phyloP scores from a whole-genome alignment of 2,797 vertebrate genomes.

The Luscinia luscinia region DNA sequence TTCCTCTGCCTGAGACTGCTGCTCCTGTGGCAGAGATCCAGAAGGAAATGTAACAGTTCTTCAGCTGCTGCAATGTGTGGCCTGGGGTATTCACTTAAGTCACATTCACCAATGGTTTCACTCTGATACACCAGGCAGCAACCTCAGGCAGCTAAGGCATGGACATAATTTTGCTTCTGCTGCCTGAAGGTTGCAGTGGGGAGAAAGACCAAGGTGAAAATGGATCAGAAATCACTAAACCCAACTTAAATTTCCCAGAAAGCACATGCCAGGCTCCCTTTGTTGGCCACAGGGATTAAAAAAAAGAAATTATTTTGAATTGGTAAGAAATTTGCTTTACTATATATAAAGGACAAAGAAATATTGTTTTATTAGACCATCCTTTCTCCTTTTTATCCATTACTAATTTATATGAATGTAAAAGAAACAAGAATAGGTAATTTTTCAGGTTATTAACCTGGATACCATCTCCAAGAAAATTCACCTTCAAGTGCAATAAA shows the following conservation, averaged over 20 bases:
- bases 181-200: not conserved
- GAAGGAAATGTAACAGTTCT: not conserved
- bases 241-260: not conserved
- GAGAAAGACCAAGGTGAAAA: not conserved
- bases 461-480: constrained; percentile 20
- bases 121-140: not conserved
- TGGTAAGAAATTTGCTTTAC: not conserved
- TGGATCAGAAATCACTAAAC: not conserved
- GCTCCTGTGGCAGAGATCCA: not conserved
- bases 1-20: not conserved
- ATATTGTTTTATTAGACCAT: not conserved
- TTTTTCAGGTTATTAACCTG: constrained; percentile 47
- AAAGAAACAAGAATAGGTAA: not conserved
- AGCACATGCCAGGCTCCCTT: not conserved
- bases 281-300: not conserved
- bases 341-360: not conserved
- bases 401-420: not conserved
- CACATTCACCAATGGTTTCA: not conserved
- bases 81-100: not conserved
- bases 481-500: not conserved
- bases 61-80: not conserved
- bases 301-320: not conserved
- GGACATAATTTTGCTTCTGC: not conserved
- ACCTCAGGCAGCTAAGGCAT: not conserved
- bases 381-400: not conserved